Base-by-base conservation (phyloP, 2,113 vertebrate species). In the Pseudopipra pipra region DNA sequence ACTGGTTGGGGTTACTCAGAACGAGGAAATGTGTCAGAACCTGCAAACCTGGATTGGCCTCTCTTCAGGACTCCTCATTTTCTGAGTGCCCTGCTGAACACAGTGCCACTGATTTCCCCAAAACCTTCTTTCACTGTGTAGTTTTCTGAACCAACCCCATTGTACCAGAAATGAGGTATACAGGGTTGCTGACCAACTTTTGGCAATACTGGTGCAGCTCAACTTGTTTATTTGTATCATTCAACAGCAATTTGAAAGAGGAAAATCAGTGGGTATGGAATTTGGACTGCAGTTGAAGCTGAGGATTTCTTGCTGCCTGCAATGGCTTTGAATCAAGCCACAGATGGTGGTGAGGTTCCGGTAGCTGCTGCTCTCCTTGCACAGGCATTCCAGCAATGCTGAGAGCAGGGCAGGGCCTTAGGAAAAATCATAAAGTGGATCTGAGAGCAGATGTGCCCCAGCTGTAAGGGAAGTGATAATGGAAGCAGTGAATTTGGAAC, bases 371-470 rank as follows among this genome's bases (percentile, higher is more conserved):
- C 74, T 65, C 7, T 41, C 20, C 52, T 87, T 68, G 44, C 83
- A 52, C 61, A 65, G 56, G 22, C 4, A 3, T 61, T 85, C 33
- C 52, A 65, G 73, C 61, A 27, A 75, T 10, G 27, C 59, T 35
- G 63, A 87, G 49, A 87, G 85, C 81, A 82, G 89, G 39, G 81
- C 55, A 91, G 43, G 63, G 61, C 93, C 79, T 59, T 33, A 81
- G 79, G 93, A 90, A 67, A 92, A 88, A 84, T 18, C 1, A 1
- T 77, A 0, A 84, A 90, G 88, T 44, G 68, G 43, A 52, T 93
- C 41, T 46, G 90, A 93, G 91, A 96, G 76, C 96, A 96, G 92
- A 92, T 96, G 92, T 95, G 90, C 56, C 62, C 75, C 93, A 90
- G 83, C 80, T 94, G 95, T 83, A 92, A 81, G 75, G 93, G 92